Percentiles rank a stretch among this genome's conserved stretches.
phyloP scores from a whole-genome alignment of 2,888 invertebrate species.

The Nymphalis c-album region DNA sequence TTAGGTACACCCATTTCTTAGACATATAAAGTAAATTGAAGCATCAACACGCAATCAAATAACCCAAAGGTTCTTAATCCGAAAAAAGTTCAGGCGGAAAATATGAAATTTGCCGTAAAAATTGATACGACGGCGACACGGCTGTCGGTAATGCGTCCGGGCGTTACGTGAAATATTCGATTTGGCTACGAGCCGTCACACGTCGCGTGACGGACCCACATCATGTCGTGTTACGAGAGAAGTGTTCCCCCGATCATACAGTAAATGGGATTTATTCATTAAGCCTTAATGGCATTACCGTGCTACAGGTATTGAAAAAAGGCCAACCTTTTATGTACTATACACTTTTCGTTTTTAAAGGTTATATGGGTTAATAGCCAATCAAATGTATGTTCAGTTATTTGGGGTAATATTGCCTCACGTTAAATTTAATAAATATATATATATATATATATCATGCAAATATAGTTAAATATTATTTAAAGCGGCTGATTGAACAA shows the following conservation, averaged over 20 bases:
- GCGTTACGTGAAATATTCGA: constrained; percentile 60
- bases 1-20: not conserved
- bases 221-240: constrained; percentile 40
- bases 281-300: constrained; percentile 21
- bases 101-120: constrained; percentile 59
- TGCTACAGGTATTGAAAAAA: constrained; percentile 4
- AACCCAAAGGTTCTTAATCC: constrained; percentile 20
- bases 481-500: no score
- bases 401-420: no score
- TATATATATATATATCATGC: no score
- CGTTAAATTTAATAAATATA: no score
- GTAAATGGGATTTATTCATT: constrained; percentile 35
- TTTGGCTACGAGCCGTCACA: constrained; percentile 49
- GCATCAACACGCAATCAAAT: constrained; percentile 16
- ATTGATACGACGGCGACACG: constrained; percentile 52
- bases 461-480: no score
- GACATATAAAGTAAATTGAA: constrained; percentile 11
- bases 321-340: not conserved
- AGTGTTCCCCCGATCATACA: constrained; percentile 24
- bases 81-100: constrained; percentile 41
- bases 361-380: no score
- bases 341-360: no score
- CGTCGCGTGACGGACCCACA: constrained; percentile 34
- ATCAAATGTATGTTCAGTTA: no score
- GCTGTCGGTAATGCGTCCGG: constrained; percentile 44